Conservation (phyloP, 2,797 vertebrate genomes). For the Melanotaenia trifasciata region DNA sequence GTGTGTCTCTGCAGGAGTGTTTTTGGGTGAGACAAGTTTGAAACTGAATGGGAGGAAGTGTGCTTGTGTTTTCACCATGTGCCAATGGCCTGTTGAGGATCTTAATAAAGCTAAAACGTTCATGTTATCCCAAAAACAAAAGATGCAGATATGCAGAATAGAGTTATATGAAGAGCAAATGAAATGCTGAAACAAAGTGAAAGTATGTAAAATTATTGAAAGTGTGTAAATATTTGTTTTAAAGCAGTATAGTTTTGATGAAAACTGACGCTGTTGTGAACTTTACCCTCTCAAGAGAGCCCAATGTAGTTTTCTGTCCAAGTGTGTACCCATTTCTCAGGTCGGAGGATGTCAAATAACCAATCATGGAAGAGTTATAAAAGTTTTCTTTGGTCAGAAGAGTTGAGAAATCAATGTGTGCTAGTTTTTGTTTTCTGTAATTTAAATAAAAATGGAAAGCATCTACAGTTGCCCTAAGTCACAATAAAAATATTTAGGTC, state of each 20-base stretch:
- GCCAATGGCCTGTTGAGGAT: slow-evolving; percentile 45
- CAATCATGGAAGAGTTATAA: slow-evolving; percentile 26
- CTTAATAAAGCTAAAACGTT: slow-evolving; percentile 29
- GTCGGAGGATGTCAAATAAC: slow-evolving; percentile 35
- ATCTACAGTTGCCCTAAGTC: slow-evolving; percentile 22
- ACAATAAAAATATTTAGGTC: slow-evolving; percentile 18
- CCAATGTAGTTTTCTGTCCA: slow-evolving; percentile 44
- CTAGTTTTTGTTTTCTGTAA: slow-evolving; percentile 25
- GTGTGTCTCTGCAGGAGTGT: slow-evolving; percentile 27
- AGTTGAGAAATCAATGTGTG: background rate
- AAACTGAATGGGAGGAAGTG: slow-evolving; percentile 36
- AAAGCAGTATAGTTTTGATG: slow-evolving; percentile 15
- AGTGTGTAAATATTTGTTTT: slow-evolving; percentile 10
- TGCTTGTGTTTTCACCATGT: slow-evolving; percentile 45
- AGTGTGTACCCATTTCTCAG: slow-evolving; percentile 40
- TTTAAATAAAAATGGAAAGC: slow-evolving; percentile 46
- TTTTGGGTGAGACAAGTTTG: slow-evolving; percentile 20
- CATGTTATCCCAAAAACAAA: slow-evolving; percentile 22
- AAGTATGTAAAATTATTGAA: background rate
- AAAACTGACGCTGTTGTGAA: slow-evolving; percentile 28
- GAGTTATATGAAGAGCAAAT: slow-evolving; percentile 15
- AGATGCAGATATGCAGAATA: slow-evolving; percentile 8
- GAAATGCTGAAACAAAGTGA: slow-evolving; percentile 7
- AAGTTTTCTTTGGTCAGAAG: slow-evolving; percentile 8
- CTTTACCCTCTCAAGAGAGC: slow-evolving; percentile 23